Evolutionary conservation across 2,797 vertebrate species (phyloP).

Genomic region (Halcyon badia): DNA sequence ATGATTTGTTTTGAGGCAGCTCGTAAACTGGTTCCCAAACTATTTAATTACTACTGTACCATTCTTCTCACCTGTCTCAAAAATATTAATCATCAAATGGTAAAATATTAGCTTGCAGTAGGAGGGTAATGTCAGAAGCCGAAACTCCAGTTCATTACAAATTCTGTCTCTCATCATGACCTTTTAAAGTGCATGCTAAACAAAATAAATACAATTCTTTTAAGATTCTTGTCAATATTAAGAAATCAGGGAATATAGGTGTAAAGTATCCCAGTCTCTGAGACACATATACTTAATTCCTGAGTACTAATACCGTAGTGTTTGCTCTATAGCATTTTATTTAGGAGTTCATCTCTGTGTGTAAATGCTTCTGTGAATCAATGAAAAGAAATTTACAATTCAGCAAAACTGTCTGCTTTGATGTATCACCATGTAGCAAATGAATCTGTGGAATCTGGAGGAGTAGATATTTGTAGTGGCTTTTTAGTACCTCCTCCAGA

Average conservation of each 20-base stretch:
- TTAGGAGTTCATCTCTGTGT: conserved; percentile 6
- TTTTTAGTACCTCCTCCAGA: conserved; percentile 16
- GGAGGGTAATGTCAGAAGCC: conserved; percentile 23
- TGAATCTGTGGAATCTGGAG: conserved; percentile 63
- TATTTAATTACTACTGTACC: conserved; percentile 55
- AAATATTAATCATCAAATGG: conserved; percentile 67
- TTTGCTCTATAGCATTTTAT: conserved; percentile 10
- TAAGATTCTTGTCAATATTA: not conserved
- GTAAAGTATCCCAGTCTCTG: not conserved
- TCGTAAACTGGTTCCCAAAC: conserved; percentile 52
- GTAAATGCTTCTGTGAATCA: conserved; percentile 51
- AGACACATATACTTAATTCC: not conserved
- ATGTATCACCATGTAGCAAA: conserved; percentile 17
- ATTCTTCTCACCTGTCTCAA: conserved; percentile 33
- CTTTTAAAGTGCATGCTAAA: conserved; percentile 6
- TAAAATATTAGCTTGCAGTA: conserved; percentile 38
- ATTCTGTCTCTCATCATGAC: not conserved
- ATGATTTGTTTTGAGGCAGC: conserved; percentile 39
- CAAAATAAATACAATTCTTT: not conserved
- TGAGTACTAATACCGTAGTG: not conserved
- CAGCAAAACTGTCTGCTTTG: conserved; percentile 54
- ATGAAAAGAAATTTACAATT: conserved; percentile 42
- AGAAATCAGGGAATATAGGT: not conserved
- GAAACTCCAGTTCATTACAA: conserved; percentile 41
- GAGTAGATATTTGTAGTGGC: conserved; percentile 21